phyloP scores from a whole-genome alignment of 1,140 invertebrate genomes.

The Sycophaga agraensis region DNA sequence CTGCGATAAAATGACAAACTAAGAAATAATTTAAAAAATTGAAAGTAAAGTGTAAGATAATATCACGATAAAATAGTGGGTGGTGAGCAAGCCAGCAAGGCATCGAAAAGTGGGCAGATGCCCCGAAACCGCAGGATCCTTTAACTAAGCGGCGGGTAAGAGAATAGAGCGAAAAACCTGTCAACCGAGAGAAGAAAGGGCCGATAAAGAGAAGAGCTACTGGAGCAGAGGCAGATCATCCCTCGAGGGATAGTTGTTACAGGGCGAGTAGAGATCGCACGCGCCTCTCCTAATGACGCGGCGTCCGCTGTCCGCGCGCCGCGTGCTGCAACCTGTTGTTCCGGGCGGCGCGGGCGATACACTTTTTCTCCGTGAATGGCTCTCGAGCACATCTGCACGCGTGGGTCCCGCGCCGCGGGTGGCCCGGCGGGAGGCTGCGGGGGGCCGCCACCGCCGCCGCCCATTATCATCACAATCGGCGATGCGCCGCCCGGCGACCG shows the following conservation, averaged over 20 bases:
- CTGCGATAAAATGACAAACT: too few species aligned
- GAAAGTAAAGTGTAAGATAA: too few species aligned
- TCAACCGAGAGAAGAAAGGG: not conserved
- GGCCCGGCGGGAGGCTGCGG: slow-evolving; percentile 29
- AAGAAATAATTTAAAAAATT: too few species aligned
- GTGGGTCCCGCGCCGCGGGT: not conserved
- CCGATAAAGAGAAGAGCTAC: not conserved
- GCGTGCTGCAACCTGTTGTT: slow-evolving; percentile 49
- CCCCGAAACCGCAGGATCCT: too few species aligned
- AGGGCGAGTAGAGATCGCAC: not conserved
- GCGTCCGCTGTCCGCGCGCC: too few species aligned
- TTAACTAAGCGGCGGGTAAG: too few species aligned
- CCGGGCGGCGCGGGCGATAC: not conserved
- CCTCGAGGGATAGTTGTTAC: not conserved
- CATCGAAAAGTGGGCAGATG: too few species aligned
- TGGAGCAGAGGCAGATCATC: not conserved
- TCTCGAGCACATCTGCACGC: slow-evolving; percentile 14
- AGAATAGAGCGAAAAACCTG: not conserved
- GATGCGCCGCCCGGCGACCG: slow-evolving; percentile 47
- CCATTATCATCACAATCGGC: slow-evolving; percentile 56
- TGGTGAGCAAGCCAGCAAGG: too few species aligned
- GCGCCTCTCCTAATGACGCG: slow-evolving; percentile 41
- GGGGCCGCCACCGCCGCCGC: not conserved
- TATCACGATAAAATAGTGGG: too few species aligned
- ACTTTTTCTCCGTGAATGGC: slow-evolving; percentile 42